A percentile compares a stretch with the other conserved stretches of the same genome.
phyloP scores from a whole-genome alignment of 2,888 invertebrate genomes.

The Heliconius sara region DNA sequence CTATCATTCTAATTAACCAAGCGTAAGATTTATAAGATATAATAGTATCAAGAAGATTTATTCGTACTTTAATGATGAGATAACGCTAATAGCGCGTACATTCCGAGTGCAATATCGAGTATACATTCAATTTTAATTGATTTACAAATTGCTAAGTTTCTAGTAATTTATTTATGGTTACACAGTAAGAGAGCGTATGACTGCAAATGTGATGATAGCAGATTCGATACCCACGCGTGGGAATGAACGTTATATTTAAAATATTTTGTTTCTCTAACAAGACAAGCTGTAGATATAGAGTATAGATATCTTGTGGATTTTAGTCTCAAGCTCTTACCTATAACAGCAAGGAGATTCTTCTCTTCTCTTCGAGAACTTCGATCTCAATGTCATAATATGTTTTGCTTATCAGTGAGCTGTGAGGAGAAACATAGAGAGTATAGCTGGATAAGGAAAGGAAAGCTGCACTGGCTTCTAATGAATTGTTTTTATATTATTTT shows the following conservation, averaged over 20 bases:
- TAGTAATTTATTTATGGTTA: not conserved
- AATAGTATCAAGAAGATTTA: conserved; percentile 77
- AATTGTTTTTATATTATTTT: too few relatives aligned
- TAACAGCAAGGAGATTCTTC: too few relatives aligned
- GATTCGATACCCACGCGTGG: too few relatives aligned
- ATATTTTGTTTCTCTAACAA: not conserved
- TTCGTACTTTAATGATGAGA: conserved; percentile 78
- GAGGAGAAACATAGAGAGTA: too few relatives aligned
- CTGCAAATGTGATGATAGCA: not conserved
- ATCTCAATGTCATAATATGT: too few relatives aligned
- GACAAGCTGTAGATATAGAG: not conserved
- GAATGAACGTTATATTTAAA: too few relatives aligned
- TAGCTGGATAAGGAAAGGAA: too few relatives aligned
- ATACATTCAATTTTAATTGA: conserved; percentile 41
- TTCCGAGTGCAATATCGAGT: conserved; percentile 52
- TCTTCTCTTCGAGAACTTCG: too few relatives aligned
- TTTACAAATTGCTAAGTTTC: conserved; percentile 1
- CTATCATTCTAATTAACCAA: conserved; percentile 78
- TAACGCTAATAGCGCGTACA: conserved; percentile 70
- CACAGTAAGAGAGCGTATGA: not conserved
- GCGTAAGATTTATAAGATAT: conserved; percentile 80
- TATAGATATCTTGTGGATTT: too few relatives aligned
- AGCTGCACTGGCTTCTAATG: too few relatives aligned
- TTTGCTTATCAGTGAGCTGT: too few relatives aligned
- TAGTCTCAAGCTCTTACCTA: too few relatives aligned